Base-by-base conservation (phyloP, 1,140 invertebrate species). In the Pogonomyrmex californicus region DNA sequence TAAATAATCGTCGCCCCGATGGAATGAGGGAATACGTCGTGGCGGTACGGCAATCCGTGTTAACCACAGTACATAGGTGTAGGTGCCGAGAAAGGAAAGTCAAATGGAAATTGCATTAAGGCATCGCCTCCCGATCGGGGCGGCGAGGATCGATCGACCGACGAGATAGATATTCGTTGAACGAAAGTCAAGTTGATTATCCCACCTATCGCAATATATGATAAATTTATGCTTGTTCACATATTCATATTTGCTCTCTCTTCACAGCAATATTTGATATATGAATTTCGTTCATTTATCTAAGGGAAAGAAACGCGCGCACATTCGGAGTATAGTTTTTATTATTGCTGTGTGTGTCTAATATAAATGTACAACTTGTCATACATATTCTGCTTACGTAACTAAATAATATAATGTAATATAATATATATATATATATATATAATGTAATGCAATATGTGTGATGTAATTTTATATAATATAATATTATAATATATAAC, bases 321-420 rank as follows among this genome's bases (percentile, higher is more conserved):
- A 36, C 23, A 58, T 85, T 86, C 87, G 73, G 70, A 89, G 86
- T 88, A 87, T 71, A 81, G 41, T 86, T 88, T 93, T 93, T 93
- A 92, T 94, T 95, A 95, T 94, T 94, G 89, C 93, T 88, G 88
- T 89, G 82, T 92, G 76, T 92, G 87, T 93, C 94, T 95, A 95
- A 94, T 94, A 95, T 94, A 95, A 95, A 95, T 94, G 93, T 95
- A 94, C 94, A 94, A 94, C 93, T 95, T 90, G 90, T 93, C 87
- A 93, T 93, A 95, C 93, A 94, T 93, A 91, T 93, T 94, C 86
- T 93, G 91, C 92, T 93, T 94, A 93, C 71, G 41, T 91, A 90
- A 89, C 92, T 92, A 92, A 91, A 91, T 86, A 89, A 89, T 89
- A 76, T 86, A 89, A 73, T 87, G 33, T 88, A 82, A 73, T 87